Conservation (phyloP, 92 coral and sea anemone species). For the Palythoa caribaeorum region DNA sequence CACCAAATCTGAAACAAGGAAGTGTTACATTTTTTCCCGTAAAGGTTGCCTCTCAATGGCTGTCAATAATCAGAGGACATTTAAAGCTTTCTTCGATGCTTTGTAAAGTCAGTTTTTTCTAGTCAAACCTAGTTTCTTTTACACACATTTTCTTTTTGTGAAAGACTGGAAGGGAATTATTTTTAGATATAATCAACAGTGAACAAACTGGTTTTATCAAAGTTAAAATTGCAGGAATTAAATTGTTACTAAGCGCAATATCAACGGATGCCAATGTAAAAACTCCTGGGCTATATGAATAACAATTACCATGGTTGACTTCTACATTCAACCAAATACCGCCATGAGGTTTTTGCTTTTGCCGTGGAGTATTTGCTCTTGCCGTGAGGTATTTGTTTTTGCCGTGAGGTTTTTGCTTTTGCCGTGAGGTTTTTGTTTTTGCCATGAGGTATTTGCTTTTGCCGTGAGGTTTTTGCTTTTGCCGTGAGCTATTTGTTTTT, state of each 20-base stretch:
- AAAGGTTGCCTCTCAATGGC: background rate
- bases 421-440: too few species aligned
- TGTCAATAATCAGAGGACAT: background rate
- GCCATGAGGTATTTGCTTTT: too few species aligned
- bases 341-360: background rate
- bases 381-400: too few species aligned
- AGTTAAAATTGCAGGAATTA: conserved; percentile 6
- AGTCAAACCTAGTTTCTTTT: background rate
- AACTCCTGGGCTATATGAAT: background rate
- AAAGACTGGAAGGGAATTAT: background rate
- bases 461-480: too few species aligned
- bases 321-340: background rate
- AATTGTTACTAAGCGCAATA: background rate
- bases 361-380: too few species aligned
- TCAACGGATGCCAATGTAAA: conserved; percentile 28
- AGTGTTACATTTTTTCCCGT: background rate
- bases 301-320: background rate
- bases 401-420: too few species aligned
- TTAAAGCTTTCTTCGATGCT: background rate
- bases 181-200: conserved; percentile 15
- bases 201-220: conserved; percentile 8
- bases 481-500: too few species aligned
- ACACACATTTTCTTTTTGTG: background rate
- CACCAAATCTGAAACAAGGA: background rate
- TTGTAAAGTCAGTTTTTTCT: background rate